Base-by-base conservation (phyloP, 2,888 invertebrate species). In the Sinohyriopsis cumingii region DNA sequence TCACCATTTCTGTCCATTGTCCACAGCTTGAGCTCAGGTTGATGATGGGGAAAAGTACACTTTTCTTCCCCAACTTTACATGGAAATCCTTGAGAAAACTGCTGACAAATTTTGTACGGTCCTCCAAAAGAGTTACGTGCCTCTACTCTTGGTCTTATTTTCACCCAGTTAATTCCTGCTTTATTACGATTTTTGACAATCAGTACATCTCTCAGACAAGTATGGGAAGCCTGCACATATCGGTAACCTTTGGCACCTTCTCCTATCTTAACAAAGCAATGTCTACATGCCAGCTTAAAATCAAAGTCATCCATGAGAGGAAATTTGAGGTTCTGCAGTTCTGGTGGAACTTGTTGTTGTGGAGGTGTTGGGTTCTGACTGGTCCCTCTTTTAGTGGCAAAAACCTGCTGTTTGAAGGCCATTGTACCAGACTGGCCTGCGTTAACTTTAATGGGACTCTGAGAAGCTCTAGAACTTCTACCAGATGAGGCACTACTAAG, bases 31-130 rank as follows among this genome's bases (percentile, higher is more conserved):
- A 78, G 56, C 64, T 87, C 87, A 15, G 81, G 80, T 55, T 75
- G 69, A 59, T 82, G 83, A 67, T 87, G 87, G 5, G 84, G 78
- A 72, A 86, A 86, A 0, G 84, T 82, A 69, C 87, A 87, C 15
- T 80, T 75, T 19, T 76, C 78, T 60, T 87, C 87, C 1, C 80
- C 79, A 6, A 83, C 77, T 63, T 80, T 80, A 74, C 86, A 86
- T 15, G 83, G 83, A 55, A 76, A 70, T 20, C 72, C 71, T 54
- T 71, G 68, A 18, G 67, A 60, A 71, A 84, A 87, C 74, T 87
- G 84, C 54, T 72, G 69, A 70, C 88, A 88, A 53, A 87, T 74
- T 69, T 82, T 81, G 65, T 78, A 86, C 12, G 69, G 69, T 20
- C 82, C 82, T 70, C 77, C 80, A 55, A 76, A 75, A 55, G 67